Evolutionary conservation across 2,888 invertebrate species (phyloP).

Genomic region (Drosophila atripex): DNA sequence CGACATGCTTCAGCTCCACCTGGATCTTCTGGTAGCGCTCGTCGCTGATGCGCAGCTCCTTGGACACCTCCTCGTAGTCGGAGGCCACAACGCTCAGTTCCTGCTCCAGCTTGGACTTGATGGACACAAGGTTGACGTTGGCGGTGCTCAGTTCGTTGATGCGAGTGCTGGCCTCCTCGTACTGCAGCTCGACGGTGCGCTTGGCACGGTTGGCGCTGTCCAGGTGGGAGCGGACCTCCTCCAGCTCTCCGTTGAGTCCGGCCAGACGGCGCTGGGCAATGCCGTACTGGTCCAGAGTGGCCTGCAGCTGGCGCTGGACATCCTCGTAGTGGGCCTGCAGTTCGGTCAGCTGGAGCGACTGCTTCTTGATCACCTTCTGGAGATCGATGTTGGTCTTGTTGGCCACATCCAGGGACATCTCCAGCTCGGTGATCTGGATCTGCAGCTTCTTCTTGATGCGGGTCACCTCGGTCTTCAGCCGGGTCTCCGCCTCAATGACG

Average conservation of each 20-base stretch:
- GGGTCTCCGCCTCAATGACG: conserved; percentile 97
- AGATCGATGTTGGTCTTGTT: conserved; percentile 99
- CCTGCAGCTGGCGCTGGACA: conserved; percentile 97
- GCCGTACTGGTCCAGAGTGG: conserved; percentile 96
- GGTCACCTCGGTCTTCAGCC: conserved; percentile 96
- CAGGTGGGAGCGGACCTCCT: conserved; percentile 96
- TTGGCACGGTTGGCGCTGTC: conserved; percentile 96
- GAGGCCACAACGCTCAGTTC: conserved; percentile 95
- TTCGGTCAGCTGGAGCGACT: conserved; percentile 95
- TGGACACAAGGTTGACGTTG: conserved; percentile 97
- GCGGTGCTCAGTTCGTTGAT: conserved; percentile 97
- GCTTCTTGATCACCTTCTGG: conserved; percentile 99
- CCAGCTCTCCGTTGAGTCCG: conserved; percentile 96
- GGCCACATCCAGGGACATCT: conserved; percentile 97
- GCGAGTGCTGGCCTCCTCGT: conserved; percentile 95
- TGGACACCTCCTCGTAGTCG: conserved; percentile 99
- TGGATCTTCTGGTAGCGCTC: conserved; percentile 97
- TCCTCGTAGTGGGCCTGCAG: conserved; percentile 98
- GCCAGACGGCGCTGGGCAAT: conserved; percentile 95
- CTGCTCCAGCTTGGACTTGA: conserved; percentile 97
- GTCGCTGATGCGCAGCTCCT: conserved; percentile 96
- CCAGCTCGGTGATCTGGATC: conserved; percentile 98
- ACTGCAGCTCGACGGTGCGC: conserved; percentile 94
- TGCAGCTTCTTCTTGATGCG: conserved; percentile 99
- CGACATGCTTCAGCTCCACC: conserved; percentile 96